Base-by-base conservation (phyloP, 2,888 invertebrate genomes). In the Blastobasis adustella region DNA sequence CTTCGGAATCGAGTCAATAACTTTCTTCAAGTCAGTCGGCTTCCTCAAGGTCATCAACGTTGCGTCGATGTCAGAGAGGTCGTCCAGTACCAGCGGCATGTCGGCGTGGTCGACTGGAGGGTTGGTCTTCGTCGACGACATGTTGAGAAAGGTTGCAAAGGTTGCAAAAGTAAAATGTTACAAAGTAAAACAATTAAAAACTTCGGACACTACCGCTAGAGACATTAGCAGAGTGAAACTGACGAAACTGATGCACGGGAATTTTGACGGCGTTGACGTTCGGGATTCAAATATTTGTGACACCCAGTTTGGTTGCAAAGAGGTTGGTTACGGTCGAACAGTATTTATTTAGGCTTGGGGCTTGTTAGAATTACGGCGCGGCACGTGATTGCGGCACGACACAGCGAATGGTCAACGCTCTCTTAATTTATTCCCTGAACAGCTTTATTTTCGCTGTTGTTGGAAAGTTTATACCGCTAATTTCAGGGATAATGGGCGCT, bases 1-100 rank as follows among this genome's bases (percentile, higher is more conserved):
- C 56, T 85, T 85, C 4, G 89, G 88, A 46, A 90, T 72, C 0
- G 84, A 80, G 56, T 88, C 83, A 36, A 86, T 77, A 10, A 89
- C 80, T 72, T 84, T 85, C 63, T 83, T 83, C 61, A 89, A 57
- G 9, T 83, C 80, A 0, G 87, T 88, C 0, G 88, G 88, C 56
- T 87, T 88, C 46, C 88, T 71, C 38, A 88, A 66, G 1, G 82
- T 85, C 78, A 89, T 65, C 57, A 88, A 69, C 5, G 79, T 78
- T 44, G 71, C 79, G 47, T 81, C 76, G 5, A 84, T 66, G 39
- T 83, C 71, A 5, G 66, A 52, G 43, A 75, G 37, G 52, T 79
- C 75, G 6, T 82, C 82, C 40, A 73, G 5, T 5, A 61, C 69
- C 1, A 67, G 51, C 0, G 76, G 57, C 37, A 54, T 58, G 42